Evolutionary conservation across 2,113 vertebrate species (phyloP), one percentile per base, ranked within the genome.

Genomic region (Maccullochella peelii): DNA sequence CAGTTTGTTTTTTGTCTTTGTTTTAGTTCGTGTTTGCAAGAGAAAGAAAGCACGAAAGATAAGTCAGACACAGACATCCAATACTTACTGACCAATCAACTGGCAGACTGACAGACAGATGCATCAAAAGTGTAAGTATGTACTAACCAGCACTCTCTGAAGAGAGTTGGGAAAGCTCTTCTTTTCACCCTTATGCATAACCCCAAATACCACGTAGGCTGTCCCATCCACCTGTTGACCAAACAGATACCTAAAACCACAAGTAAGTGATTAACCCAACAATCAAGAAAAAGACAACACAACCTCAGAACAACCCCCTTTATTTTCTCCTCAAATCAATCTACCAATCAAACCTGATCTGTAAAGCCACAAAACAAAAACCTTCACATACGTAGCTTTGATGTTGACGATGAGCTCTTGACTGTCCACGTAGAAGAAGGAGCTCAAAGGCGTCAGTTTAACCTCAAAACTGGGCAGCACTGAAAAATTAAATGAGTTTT

Each of bases 241-340:
- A 0, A 96, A 96, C 5, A 97, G 80, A 91, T 96, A 98, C 77
- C 97, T 97, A n/a, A n/a, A n/a, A n/a, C n/a, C n/a, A n/a, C n/a
- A n/a, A n/a, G n/a, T n/a, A n/a, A n/a, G 42, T 10, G 8, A 9
- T 42, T 42, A 42, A 42, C 42, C n/a, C n/a, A n/a, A n/a, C n/a
- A n/a, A n/a, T n/a, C n/a, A n/a, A n/a, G n/a, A n/a, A n/a, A n/a
- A n/a, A n/a, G n/a, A n/a, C 14, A 59, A 49, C 4, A 14, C 8
- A 10, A 33, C 33, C 33, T 33, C 33, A 4, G 33, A 33, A 33
- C 3, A 33, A 33, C 33, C 33, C n/a, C 33, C 5, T 49, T 54
- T 62, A 52, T 11, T 40, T 42, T 25, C 5, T 71, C 10, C 16
- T 57, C 6, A 33, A 54, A 33, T 4, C 33, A 68, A 9, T 44